Conservation (phyloP, 1,140 invertebrate species). For the Polypedilum vanderplanki region DNA sequence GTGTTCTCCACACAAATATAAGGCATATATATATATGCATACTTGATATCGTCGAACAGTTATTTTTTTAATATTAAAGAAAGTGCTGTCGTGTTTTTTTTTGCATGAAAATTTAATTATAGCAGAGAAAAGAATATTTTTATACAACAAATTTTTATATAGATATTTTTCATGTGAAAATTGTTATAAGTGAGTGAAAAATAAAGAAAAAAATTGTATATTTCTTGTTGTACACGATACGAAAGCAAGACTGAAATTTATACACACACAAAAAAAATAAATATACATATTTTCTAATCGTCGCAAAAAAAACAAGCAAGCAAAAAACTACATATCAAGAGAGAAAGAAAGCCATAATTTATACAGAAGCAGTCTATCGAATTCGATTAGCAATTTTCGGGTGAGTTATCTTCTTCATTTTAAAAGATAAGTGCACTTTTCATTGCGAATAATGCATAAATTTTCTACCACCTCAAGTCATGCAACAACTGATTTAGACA, state of each 20-base stretch:
- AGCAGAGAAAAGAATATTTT: slow-evolving; percentile 20
- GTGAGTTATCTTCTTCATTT: background rate
- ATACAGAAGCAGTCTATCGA: slow-evolving; percentile 1
- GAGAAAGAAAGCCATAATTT: background rate
- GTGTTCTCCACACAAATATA: background rate
- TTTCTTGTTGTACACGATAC: background rate
- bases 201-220: background rate
- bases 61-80: slow-evolving; percentile 12
- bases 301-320: slow-evolving; percentile 8
- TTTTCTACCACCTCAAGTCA: background rate
- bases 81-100: slow-evolving; percentile 24
- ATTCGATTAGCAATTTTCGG: slow-evolving; percentile 11
- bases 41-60: slow-evolving; percentile 4
- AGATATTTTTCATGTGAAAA: slow-evolving; percentile 11
- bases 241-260: slow-evolving; percentile 16
- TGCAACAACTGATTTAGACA: background rate
- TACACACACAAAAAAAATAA: background rate
- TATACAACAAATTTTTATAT: slow-evolving; percentile 2
- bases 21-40: background rate
- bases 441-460: background rate
- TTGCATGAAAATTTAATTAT: slow-evolving; percentile 26
- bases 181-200: slow-evolving; percentile 12
- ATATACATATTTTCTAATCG: background rate
- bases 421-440: background rate
- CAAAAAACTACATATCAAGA: background rate